phyloP scores from a whole-genome alignment of 2,797 vertebrate genomes.

The Pangasius djambal region DNA sequence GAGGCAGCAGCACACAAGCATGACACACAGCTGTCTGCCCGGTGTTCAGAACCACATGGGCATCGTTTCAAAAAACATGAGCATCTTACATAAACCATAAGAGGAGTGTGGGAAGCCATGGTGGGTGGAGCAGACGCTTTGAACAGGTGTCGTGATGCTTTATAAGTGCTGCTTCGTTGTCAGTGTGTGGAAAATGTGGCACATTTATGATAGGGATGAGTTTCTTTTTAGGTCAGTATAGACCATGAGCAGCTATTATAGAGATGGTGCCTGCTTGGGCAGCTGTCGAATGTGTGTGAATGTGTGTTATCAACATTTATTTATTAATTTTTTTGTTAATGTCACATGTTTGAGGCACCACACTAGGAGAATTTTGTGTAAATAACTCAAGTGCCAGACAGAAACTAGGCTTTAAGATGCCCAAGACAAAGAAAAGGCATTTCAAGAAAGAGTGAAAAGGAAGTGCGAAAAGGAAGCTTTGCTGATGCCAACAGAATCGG shows the following conservation, averaged over 20 bases:
- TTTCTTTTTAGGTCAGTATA: slow-evolving; percentile 32
- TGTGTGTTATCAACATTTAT: not conserved
- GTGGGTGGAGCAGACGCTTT: slow-evolving; percentile 53
- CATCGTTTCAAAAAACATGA: slow-evolving; percentile 64
- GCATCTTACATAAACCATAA: slow-evolving; percentile 65
- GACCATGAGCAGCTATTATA: not conserved
- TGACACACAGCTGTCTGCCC: slow-evolving; percentile 67
- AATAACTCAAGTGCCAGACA: slow-evolving; percentile 30
- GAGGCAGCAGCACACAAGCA: slow-evolving; percentile 68
- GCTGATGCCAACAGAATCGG: slow-evolving; percentile 28
- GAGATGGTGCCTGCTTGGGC: not conserved
- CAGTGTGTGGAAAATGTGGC: slow-evolving; percentile 14
- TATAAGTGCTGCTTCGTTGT: slow-evolving; percentile 36
- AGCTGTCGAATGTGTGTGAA: not conserved
- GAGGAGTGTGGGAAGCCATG: slow-evolving; percentile 38
- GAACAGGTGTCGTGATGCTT: slow-evolving; percentile 54
- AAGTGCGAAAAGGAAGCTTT: slow-evolving; percentile 22
- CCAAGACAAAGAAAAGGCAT: slow-evolving; percentile 17
- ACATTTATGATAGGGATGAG: slow-evolving; percentile 23
- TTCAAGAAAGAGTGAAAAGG: slow-evolving; percentile 8
- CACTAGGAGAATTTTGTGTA: not conserved
- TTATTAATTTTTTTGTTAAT: not conserved
- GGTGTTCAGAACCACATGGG: slow-evolving; percentile 58
- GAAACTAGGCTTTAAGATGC: not conserved
- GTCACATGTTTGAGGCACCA: not conserved